Evolutionary conservation across 2,888 invertebrate genomes (phyloP), one percentile per base, ranked within the genome.

Genomic region (Eutolmus rufibarbis): DNA sequence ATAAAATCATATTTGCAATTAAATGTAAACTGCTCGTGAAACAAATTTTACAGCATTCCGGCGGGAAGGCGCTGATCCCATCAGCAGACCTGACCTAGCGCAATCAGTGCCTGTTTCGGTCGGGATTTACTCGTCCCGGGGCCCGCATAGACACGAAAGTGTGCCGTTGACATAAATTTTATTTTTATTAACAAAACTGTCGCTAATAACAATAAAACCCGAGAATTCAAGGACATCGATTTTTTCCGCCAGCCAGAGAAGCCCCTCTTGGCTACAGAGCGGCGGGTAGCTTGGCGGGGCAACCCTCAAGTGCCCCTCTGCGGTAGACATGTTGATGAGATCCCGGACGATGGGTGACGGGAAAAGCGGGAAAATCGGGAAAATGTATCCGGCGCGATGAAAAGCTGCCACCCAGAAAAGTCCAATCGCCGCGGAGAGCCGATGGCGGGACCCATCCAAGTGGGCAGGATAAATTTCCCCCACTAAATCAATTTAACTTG

Each of bases 161-260:
- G 88, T 90, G 90, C 82, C 88, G 88, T 89, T 89, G 89, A 90
- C 90, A 90, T 90, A 90, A 90, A 90, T 90, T 90, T 90, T 88
- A 90, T 90, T 90, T 90, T 90, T 90, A 90, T 90, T 90, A 90
- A 90, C 90, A 90, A 90, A 89, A 89, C 89, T 90, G 89, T 89
- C 90, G 89, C 90, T 90, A 90, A 90, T 90, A 90, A 90, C 90
- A 90, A 90, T 90, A 90, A 90, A 90, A 89, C 89, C 89, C 89
- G 89, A 66, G 88, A 89, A 89, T 90, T 90, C 90, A 90, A 90
- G 90, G 90, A 90, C 90, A 90, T 89, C 89, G 89, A 89, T 89
- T 89, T 89, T 89, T 89, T 89, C 89, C 40, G 23, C 37, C 56
- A 56, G 19, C 86, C 84, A 74, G n/a, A 46, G 66, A 16, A 56